These are phyloP conservation scores for Styela plicata DNA, from an alignment of 23 tunicate species.

Conservation along the genomic window DNA sequence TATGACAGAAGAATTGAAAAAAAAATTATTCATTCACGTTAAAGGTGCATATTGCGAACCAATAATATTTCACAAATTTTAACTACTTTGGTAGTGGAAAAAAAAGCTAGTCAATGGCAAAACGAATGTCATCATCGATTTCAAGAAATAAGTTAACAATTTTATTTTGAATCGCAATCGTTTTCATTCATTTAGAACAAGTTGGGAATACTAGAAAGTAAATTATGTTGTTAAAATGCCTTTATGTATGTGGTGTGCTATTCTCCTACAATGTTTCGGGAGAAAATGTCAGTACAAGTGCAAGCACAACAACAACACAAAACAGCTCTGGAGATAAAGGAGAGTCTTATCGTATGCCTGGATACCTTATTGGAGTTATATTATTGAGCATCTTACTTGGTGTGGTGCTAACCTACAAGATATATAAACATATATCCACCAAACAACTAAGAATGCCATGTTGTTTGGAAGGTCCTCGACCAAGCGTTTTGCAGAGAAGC, in stretches of 20 bases:
- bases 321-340: background rate
- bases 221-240: background rate
- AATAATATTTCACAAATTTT: no score
- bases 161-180: no score
- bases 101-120: no score
- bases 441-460: background rate
- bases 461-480: background rate
- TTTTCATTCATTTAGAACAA: no score
- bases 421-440: background rate
- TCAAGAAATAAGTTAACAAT: no score
- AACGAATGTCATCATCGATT: no score
- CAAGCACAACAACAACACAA: background rate
- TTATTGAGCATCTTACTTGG: background rate
- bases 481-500: background rate
- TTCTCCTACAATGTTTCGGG: background rate
- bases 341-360: background rate
- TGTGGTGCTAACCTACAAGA: background rate
- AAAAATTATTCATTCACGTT: no score
- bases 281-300: background rate
- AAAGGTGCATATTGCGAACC: no score
- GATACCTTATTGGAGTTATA: constrained; percentile 11
- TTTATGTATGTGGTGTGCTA: background rate
- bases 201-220: no score
- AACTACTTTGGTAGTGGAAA: no score
- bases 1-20: no score